Evolutionary conservation across 2,113 vertebrate genomes (phyloP).

Genomic region (Myrmecophaga tridactyla): DNA sequence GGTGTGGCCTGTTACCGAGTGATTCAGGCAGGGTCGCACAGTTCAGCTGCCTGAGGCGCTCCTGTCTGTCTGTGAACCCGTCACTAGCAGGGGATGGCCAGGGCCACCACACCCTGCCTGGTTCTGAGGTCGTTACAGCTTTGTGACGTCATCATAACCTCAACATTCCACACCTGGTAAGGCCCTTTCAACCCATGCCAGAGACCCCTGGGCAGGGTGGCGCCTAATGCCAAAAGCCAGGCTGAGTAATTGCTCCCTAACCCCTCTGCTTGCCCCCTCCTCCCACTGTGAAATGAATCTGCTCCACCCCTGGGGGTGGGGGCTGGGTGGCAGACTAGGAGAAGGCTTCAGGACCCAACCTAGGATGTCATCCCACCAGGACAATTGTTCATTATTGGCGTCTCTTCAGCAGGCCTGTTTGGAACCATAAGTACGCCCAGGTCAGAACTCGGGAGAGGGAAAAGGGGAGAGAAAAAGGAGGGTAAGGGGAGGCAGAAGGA

Average conservation of each 20-base stretch:
- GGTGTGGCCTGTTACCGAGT: constrained; percentile 29
- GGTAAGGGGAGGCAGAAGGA: background rate
- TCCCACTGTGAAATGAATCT: background rate
- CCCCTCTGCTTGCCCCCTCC: background rate
- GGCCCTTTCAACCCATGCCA: background rate
- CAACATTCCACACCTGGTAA: background rate
- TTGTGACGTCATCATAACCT: background rate
- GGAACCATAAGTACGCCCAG: constrained; percentile 6
- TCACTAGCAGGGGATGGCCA: background rate
- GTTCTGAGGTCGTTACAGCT: background rate
- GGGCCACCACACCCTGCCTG: background rate
- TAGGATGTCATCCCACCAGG: no score
- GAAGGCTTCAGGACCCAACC: background rate
- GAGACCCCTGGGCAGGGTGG: background rate
- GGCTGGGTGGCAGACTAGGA: background rate
- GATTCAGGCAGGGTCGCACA: constrained; percentile 31
- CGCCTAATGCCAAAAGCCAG: background rate
- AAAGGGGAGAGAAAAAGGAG: background rate
- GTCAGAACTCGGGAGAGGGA: background rate
- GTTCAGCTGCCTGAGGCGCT: background rate
- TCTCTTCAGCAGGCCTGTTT: background rate
- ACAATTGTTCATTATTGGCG: background rate
- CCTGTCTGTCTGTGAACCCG: background rate
- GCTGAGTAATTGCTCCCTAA: background rate
- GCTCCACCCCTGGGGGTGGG: background rate